Evolutionary conservation across 92 coral and sea anemone species (phyloP).

Genomic region (Bergia sp.): DNA sequence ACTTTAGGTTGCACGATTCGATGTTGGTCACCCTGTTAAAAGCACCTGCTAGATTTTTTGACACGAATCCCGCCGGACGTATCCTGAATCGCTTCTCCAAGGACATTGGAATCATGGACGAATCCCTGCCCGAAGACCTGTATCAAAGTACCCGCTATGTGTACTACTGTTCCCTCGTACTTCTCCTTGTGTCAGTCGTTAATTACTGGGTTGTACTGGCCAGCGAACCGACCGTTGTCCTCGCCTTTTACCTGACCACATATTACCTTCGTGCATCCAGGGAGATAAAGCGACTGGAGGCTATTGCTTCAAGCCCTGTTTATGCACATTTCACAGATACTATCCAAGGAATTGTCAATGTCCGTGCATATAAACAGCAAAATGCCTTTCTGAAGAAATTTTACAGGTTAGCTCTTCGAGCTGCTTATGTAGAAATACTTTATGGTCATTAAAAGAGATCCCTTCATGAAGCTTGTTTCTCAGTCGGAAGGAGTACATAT

Average conservation of each 20-base stretch:
- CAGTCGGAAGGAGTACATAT: too few relatives aligned
- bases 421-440: too few relatives aligned
- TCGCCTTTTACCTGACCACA: constrained; percentile 35
- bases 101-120: constrained; percentile 38
- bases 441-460: neutral
- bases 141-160: constrained; percentile 29
- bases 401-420: neutral
- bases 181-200: constrained; percentile 10
- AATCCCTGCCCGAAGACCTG: constrained; percentile 28
- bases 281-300: constrained; percentile 60
- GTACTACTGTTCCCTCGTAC: constrained; percentile 16
- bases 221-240: constrained; percentile 14
- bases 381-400: constrained; percentile 38
- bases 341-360: constrained; percentile 49
- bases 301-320: constrained; percentile 53
- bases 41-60: constrained; percentile 33
- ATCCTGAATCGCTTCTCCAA: constrained; percentile 37
- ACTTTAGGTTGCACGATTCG: constrained; percentile 32
- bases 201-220: constrained; percentile 32
- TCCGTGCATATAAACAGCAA: constrained; percentile 55
- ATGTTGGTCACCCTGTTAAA: constrained; percentile 13
- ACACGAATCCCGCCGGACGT: constrained; percentile 25
- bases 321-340: constrained; percentile 59
- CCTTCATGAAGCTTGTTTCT: too few relatives aligned
- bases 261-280: constrained; percentile 58